Conservation (phyloP, 2,113 vertebrate genomes). For the Acrocephalus arundinaceus region DNA sequence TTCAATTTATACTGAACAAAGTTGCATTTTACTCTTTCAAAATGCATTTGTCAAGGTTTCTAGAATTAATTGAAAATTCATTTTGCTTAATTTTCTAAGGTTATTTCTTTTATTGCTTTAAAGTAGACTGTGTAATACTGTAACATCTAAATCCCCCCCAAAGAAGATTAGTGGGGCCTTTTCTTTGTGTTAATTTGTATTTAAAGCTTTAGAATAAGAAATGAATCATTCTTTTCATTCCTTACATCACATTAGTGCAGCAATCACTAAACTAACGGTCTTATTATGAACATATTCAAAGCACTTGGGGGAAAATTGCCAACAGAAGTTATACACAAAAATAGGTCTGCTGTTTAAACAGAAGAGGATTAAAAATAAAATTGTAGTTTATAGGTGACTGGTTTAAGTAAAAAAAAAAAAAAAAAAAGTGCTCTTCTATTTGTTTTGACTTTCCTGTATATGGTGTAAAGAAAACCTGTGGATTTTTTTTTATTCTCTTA, state of each 20-base stretch:
- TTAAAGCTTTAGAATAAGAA: conserved; percentile 76
- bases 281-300: conserved; percentile 73
- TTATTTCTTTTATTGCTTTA: conserved; percentile 82
- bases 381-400: conserved; percentile 30
- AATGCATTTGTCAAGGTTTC: conserved; percentile 75
- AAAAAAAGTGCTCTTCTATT: background rate
- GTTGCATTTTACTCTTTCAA: conserved; percentile 83
- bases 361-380: conserved; percentile 57
- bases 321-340: conserved; percentile 67
- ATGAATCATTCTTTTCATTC: conserved; percentile 73
- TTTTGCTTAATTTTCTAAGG: conserved; percentile 80
- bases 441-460: conserved; percentile 24
- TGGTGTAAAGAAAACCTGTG: background rate
- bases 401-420: background rate
- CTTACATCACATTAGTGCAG: conserved; percentile 75
- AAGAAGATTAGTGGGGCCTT: conserved; percentile 67
- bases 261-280: conserved; percentile 69
- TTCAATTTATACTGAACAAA: conserved; percentile 82
- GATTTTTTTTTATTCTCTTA: background rate
- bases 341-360: conserved; percentile 62
- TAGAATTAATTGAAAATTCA: conserved; percentile 82
- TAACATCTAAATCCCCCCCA: conserved; percentile 57
- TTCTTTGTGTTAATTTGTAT: conserved; percentile 75
- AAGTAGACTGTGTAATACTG: conserved; percentile 71
- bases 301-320: conserved; percentile 66